Percentiles rank a stretch among this genome's conserved stretches.
Evolutionary conservation across 2,888 invertebrate species (phyloP).

Genomic region (Brassicogethes aeneus): DNA sequence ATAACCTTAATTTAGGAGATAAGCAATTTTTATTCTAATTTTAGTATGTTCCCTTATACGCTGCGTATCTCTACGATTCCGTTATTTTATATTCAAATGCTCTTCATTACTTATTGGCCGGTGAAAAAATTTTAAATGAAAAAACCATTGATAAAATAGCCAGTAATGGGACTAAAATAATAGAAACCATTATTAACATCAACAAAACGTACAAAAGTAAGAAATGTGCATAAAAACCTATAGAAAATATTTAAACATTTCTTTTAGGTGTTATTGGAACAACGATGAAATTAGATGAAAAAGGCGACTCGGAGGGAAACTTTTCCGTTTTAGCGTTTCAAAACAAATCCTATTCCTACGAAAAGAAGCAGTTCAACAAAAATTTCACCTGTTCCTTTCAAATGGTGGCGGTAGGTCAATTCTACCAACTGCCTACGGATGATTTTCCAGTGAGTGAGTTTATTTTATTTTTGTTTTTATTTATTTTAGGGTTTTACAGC

Average conservation of each 20-base stretch:
- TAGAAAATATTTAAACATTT: too few species aligned
- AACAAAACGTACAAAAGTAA: slow-evolving; percentile 75
- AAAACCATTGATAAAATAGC: slow-evolving; percentile 59
- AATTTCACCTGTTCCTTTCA: slow-evolving; percentile 64
- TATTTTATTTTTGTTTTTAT: too few species aligned
- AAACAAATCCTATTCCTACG: slow-evolving; percentile 15
- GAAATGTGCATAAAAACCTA: slow-evolving; percentile 30
- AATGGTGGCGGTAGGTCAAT: slow-evolving; percentile 79
- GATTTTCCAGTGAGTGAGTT: slow-evolving; percentile 61
- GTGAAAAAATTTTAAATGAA: slow-evolving; percentile 48
- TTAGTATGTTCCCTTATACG: slow-evolving; percentile 82
- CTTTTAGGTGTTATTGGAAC: slow-evolving; percentile 96
- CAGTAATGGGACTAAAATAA: slow-evolving; percentile 78
- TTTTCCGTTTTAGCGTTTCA: slow-evolving; percentile 87
- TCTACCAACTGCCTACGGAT: slow-evolving; percentile 53
- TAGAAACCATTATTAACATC: slow-evolving; percentile 76
- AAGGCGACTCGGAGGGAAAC: slow-evolving; percentile 95
- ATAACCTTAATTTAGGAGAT: too few species aligned
- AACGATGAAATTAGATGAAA: slow-evolving; percentile 80
- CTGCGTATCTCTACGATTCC: slow-evolving; percentile 92
- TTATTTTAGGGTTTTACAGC: too few species aligned
- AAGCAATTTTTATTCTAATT: too few species aligned
- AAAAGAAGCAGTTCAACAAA: slow-evolving; percentile 38
- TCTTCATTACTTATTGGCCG: slow-evolving; percentile 49
- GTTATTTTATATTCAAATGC: slow-evolving; percentile 86